A percentile compares a stretch with the other conserved stretches of the same genome.
These are phyloP conservation scores for Cichladusa arquata DNA, from an alignment of 2,113 vertebrate genomes.

Conservation along the genomic window DNA sequence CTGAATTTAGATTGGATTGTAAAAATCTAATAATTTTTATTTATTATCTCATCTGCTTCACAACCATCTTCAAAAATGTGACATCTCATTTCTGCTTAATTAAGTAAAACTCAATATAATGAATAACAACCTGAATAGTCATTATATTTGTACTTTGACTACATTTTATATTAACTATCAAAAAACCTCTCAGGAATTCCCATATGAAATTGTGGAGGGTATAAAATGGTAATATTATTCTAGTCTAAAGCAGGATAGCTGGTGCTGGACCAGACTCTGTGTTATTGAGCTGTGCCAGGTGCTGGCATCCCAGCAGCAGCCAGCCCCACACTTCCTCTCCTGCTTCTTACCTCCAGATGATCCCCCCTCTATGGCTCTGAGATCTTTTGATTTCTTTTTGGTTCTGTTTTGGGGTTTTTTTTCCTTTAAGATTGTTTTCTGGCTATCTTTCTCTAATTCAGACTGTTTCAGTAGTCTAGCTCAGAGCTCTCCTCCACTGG, in stretches of 20 bases:
- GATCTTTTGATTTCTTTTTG: not conserved
- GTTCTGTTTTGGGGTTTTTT: no score
- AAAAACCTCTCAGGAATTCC: fast-evolving
- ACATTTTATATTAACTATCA: not conserved
- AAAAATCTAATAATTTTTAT: not conserved
- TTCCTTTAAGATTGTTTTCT: not conserved
- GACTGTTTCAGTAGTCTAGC: fast-evolving
- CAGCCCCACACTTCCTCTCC: not conserved
- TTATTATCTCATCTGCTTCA: not conserved
- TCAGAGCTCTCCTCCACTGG: not conserved
- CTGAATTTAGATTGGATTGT: not conserved
- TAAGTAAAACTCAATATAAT: not conserved
- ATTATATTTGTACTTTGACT: not conserved
- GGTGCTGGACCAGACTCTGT: not conserved
- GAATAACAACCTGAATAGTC: not conserved
- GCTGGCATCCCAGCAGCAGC: not conserved
- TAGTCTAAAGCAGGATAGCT: not conserved
- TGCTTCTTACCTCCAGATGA: not conserved
- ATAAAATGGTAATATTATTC: not conserved
- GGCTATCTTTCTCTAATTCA: not conserved
- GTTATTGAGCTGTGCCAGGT: not conserved
- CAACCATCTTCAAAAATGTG: not conserved
- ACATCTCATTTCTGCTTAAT: not conserved
- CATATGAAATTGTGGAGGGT: not conserved
- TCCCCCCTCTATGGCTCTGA: not conserved